phyloP scores from a whole-genome alignment of 2,113 vertebrate genomes.

The Dipodomys merriami region DNA sequence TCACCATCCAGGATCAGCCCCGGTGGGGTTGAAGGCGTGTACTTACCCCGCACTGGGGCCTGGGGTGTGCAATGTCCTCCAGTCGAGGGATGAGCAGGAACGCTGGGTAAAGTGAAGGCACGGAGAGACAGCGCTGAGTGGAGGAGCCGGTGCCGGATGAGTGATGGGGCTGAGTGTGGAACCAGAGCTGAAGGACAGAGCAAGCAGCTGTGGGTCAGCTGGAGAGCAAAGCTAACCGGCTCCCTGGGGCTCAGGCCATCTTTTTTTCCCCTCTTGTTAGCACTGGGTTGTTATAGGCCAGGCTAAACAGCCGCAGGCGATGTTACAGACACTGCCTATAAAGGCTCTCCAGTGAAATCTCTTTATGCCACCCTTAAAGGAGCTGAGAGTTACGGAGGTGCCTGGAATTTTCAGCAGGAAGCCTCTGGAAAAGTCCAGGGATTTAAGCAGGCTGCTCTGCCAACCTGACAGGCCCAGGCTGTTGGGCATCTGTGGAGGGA shows the following conservation, averaged over 20 bases:
- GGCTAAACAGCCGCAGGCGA: not conserved
- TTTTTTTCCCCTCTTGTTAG: not conserved
- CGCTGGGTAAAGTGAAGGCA: accelerated
- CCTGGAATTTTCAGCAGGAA: not conserved
- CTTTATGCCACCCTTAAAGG: conserved; percentile 18
- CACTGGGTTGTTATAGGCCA: not conserved
- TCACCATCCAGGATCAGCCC: too few species aligned
- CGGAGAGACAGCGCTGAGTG: not conserved
- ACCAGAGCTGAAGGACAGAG: not conserved
- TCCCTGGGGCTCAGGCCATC: not conserved
- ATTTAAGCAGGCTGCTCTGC: not conserved
- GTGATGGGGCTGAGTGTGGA: accelerated
- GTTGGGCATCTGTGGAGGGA: not conserved
- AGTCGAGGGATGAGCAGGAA: not conserved
- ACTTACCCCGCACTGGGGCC: too few species aligned
- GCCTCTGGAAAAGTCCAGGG: not conserved
- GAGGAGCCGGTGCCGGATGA: not conserved
- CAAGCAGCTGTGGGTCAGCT: not conserved
- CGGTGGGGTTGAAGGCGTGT: not conserved
- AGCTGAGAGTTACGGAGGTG: not conserved
- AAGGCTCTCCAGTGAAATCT: not conserved
- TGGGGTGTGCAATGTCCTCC: not conserved
- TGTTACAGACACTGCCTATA: not conserved
- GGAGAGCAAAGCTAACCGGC: not conserved
- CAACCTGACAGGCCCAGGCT: not conserved